Percentiles rank a stretch among this genome's conserved stretches.
Evolutionary conservation across 2,888 invertebrate genomes (phyloP).

Genomic region (Elgonia sp.): DNA sequence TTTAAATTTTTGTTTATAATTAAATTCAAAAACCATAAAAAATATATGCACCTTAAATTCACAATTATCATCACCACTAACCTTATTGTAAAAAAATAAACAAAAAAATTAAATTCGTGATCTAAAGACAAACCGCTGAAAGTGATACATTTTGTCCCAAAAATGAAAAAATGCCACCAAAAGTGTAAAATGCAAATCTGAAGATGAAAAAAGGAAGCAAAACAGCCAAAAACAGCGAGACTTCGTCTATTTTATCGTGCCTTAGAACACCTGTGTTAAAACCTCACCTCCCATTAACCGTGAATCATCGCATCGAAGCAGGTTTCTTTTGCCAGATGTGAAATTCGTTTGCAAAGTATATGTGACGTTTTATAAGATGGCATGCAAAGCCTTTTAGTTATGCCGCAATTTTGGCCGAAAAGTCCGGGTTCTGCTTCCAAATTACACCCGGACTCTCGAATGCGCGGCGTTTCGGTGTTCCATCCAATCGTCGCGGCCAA

Average conservation of each 20-base stretch:
- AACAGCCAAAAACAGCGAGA: not conserved
- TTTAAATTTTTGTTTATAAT: no score
- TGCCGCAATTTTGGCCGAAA: slow-evolving; percentile 56
- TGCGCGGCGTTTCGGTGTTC: slow-evolving; percentile 1
- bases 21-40: no score
- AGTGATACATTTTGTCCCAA: no score
- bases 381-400: slow-evolving; percentile 67
- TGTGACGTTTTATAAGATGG: slow-evolving; percentile 61
- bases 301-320: slow-evolving; percentile 57
- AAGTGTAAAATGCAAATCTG: no score
- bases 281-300: slow-evolving; percentile 35
- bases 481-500: slow-evolving; percentile 43
- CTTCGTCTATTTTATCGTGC: slow-evolving; percentile 25
- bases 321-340: slow-evolving; percentile 61
- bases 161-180: no score
- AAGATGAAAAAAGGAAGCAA: not conserved
- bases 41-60: no score
- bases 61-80: no score
- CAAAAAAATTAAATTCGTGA: no score
- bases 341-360: slow-evolving; percentile 57
- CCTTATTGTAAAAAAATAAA: no score
- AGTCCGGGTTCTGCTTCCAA: slow-evolving; percentile 54
- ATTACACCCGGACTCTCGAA: slow-evolving; percentile 48
- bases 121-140: no score
- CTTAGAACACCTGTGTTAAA: slow-evolving; percentile 58